Evolutionary conservation across 2,113 vertebrate genomes (phyloP).

Genomic region (Macrotus californicus): DNA sequence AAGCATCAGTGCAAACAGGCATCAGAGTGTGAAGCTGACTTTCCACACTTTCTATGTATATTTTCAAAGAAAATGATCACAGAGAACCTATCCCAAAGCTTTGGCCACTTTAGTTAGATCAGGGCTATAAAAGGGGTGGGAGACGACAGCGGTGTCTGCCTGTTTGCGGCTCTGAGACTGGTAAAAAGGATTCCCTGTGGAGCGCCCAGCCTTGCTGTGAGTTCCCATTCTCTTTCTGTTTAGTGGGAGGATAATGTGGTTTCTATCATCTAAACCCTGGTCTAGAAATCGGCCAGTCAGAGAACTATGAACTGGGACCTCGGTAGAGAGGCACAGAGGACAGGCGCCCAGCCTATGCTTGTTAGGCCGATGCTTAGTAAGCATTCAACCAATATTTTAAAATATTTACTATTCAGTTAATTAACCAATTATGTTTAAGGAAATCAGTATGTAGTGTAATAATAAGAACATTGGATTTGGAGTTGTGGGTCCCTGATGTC

Average conservation of each 20-base stretch:
- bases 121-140: neutral
- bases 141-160: neutral
- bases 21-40: neutral
- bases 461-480: neutral
- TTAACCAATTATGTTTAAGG: neutral
- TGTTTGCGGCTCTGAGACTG: neutral
- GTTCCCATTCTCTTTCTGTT: neutral
- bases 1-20: neutral
- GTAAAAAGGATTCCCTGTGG: neutral
- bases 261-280: neutral
- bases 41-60: neutral
- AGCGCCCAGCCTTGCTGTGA: neutral
- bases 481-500: neutral
- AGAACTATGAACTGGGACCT: neutral
- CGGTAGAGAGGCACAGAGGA: neutral
- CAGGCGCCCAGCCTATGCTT: fast-evolving
- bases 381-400: neutral
- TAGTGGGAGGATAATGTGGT: no score
- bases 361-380: neutral
- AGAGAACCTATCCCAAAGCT: neutral
- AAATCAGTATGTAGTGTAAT: neutral
- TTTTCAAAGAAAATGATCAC: neutral
- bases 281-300: neutral
- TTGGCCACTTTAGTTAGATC: neutral
- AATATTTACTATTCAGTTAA: neutral